Percentiles rank a stretch among this genome's conserved stretches.
Conservation (phyloP, 2,888 invertebrate species). For the Digitonthophagus gazella region DNA sequence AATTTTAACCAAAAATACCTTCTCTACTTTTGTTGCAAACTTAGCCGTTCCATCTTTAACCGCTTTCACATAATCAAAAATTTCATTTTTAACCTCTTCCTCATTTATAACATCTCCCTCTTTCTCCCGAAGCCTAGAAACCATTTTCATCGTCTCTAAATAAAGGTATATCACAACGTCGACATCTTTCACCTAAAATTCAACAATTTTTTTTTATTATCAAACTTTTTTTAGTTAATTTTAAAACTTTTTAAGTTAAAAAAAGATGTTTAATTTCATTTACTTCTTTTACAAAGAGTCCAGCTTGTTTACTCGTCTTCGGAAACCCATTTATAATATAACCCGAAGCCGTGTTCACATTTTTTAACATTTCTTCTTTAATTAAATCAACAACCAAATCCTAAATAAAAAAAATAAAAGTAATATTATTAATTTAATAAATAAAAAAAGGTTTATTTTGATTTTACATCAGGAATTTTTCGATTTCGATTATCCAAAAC, state of each 20-base stretch:
- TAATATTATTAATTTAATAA: background rate
- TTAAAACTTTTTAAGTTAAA: constrained; percentile 18
- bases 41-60: constrained; percentile 35
- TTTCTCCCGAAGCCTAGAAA: constrained; percentile 31
- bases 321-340: constrained; percentile 61
- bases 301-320: constrained; percentile 51
- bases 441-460: constrained; percentile 21
- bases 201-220: background rate
- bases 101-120: constrained; percentile 21
- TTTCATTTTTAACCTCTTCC: constrained; percentile 29
- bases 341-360: constrained; percentile 45
- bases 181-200: constrained; percentile 32
- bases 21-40: constrained; percentile 36
- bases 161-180: constrained; percentile 43
- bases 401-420: constrained; percentile 4
- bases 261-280: background rate
- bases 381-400: constrained; percentile 24
- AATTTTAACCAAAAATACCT: no score
- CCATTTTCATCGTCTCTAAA: constrained; percentile 36
- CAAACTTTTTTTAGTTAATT: background rate
- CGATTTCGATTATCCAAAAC: constrained; percentile 52
- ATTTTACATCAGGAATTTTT: constrained; percentile 41
- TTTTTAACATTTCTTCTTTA: constrained; percentile 26
- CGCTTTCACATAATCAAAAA: constrained; percentile 38
- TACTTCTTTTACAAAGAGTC: constrained; percentile 44